A percentile compares a stretch with the other conserved stretches of the same genome.
Evolutionary conservation across 1,140 invertebrate genomes (phyloP).

Genomic region (Aphaenogaster rudis): DNA sequence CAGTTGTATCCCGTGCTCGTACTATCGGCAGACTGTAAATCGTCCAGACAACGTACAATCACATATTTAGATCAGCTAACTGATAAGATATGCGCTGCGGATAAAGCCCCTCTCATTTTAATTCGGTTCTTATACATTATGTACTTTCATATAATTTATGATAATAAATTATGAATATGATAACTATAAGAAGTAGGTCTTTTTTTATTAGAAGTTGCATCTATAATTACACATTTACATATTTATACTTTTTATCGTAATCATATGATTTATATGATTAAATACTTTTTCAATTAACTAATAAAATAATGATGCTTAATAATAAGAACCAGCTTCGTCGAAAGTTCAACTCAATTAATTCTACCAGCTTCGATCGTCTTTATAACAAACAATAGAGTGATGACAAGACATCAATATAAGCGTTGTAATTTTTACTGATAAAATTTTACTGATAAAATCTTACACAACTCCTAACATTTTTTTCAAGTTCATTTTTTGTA

Average conservation of each 20-base stretch:
- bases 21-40: slow-evolving; percentile 47
- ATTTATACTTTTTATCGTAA: not conserved
- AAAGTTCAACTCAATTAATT: not conserved
- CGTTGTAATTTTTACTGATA: not conserved
- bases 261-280: not conserved
- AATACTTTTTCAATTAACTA: not conserved
- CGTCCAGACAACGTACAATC: slow-evolving; percentile 10
- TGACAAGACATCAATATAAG: not conserved
- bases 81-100: slow-evolving; percentile 67
- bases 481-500: not conserved
- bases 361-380: not conserved
- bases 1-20: slow-evolving; percentile 25
- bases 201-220: not conserved
- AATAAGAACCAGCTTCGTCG: not conserved
- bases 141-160: not conserved
- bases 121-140: not conserved
- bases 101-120: slow-evolving; percentile 34
- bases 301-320: not conserved
- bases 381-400: not conserved
- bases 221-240: not conserved
- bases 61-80: slow-evolving; percentile 36
- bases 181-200: not conserved
- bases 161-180: no score
- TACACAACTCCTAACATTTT: not conserved
- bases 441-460: not conserved